phyloP scores from a whole-genome alignment of 1,140 invertebrate genomes.

The Paralvinella palmiformis region DNA sequence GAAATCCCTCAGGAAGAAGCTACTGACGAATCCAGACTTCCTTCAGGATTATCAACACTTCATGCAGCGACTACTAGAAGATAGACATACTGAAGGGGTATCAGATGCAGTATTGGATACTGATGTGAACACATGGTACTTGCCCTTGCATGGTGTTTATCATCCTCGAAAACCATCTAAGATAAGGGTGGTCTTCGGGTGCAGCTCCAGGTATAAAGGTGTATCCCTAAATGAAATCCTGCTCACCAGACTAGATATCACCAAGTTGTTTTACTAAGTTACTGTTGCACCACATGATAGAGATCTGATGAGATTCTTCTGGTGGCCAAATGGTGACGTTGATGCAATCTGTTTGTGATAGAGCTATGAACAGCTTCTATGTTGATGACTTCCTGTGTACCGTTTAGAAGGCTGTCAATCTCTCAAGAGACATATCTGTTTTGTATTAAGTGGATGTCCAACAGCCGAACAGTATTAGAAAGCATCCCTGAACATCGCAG shows the following conservation, averaged over 20 bases:
- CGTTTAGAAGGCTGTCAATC: too few relatives aligned
- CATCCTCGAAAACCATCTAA: constrained; percentile 20
- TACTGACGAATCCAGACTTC: neutral
- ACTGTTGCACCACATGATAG: too few relatives aligned
- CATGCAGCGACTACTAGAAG: neutral
- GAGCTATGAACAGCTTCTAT: too few relatives aligned
- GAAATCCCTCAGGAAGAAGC: neutral
- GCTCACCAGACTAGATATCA: constrained; percentile 23
- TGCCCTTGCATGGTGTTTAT: constrained; percentile 23
- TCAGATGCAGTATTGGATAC: neutral
- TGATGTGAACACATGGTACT: constrained; percentile 21
- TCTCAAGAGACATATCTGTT: too few relatives aligned
- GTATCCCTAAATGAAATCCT: constrained; percentile 19
- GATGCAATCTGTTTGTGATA: too few relatives aligned
- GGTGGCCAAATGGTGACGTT: too few relatives aligned
- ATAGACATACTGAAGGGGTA: neutral
- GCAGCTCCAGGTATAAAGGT: constrained; percentile 18
- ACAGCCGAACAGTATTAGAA: too few relatives aligned
- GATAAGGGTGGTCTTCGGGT: constrained; percentile 26
- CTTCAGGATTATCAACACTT: neutral
- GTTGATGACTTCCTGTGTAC: too few relatives aligned
- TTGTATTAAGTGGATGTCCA: too few relatives aligned
- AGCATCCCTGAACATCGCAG: too few relatives aligned
- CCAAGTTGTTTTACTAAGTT: too few relatives aligned
- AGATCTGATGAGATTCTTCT: too few relatives aligned